Conservation (phyloP, 2,888 invertebrate species). For the Drosophila subsilvestris region DNA sequence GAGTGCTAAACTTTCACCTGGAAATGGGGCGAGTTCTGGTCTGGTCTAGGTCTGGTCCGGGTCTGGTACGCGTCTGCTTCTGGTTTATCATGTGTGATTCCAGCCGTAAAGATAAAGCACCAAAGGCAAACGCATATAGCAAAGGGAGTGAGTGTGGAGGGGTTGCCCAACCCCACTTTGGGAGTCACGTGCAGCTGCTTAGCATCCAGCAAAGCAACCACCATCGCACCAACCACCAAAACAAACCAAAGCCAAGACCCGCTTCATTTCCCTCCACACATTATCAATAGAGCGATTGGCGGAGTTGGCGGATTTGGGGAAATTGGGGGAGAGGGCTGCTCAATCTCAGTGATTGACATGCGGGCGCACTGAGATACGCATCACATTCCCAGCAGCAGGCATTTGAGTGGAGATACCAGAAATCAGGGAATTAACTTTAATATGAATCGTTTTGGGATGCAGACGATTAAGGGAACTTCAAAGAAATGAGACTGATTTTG, state of each 20-base stretch:
- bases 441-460: constrained; percentile 14
- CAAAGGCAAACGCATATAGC: constrained; percentile 55
- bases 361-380: constrained; percentile 53
- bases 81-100: constrained; percentile 57
- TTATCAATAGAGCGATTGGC: constrained; percentile 52
- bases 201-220: constrained; percentile 61
- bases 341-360: constrained; percentile 77
- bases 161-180: constrained; percentile 53
- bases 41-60: neutral
- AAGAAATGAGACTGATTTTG: constrained; percentile 1
- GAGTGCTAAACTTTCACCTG: constrained; percentile 63
- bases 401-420: constrained; percentile 52
- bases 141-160: constrained; percentile 46
- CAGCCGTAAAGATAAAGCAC: constrained; percentile 71
- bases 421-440: constrained; percentile 49
- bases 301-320: constrained; percentile 25
- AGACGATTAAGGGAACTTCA: no score
- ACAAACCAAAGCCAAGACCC: constrained; percentile 33
- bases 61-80: neutral
- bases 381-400: constrained; percentile 36
- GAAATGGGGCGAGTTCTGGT: constrained; percentile 16
- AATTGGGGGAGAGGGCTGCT: constrained; percentile 9
- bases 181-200: constrained; percentile 78
- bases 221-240: constrained; percentile 38
- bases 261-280: constrained; percentile 61